Percentiles rank a stretch among this genome's conserved stretches.
Conservation (phyloP, 2,888 invertebrate species). For the Brenthis daphne region DNA sequence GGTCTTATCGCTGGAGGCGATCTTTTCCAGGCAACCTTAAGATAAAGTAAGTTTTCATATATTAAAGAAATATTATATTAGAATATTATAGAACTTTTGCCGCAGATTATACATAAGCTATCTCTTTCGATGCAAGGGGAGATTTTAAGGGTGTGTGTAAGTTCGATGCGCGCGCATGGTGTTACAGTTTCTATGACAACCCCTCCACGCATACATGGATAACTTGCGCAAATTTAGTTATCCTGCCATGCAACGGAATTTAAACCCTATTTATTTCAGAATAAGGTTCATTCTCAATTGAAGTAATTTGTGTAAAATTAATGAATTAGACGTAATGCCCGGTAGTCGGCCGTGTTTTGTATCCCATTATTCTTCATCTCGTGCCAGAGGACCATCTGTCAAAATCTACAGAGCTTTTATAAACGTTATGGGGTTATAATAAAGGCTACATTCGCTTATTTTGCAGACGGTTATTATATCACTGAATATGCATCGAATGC, state of each 20-base stretch:
- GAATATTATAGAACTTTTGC: conserved; percentile 11
- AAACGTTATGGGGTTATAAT: conserved; percentile 26
- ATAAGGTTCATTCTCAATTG: conserved; percentile 44
- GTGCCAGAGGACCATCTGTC: conserved; percentile 44
- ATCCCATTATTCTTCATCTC: conserved; percentile 67
- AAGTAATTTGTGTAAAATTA: conserved; percentile 65
- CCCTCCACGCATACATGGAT: conserved; percentile 74
- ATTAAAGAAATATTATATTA: neutral
- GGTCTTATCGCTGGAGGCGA: too few species aligned
- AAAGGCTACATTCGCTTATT: conserved; percentile 35
- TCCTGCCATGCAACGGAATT: conserved; percentile 36
- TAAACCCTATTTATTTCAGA: conserved; percentile 27
- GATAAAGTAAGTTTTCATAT: neutral
- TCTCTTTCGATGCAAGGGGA: conserved; percentile 63
- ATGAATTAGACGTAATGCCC: conserved; percentile 77
- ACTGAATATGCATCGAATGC: conserved; percentile 37
- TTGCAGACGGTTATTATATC: conserved; percentile 10
- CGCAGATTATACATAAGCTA: conserved; percentile 54
- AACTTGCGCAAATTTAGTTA: conserved; percentile 66
- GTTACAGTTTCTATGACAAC: conserved; percentile 81
- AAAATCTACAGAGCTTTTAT: conserved; percentile 40
- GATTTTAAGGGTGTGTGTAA: conserved; percentile 55
- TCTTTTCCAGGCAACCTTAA: too few species aligned
- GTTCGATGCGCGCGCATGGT: conserved; percentile 76
- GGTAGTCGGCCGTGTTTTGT: conserved; percentile 72